Evolutionary conservation across 2,797 vertebrate genomes (phyloP).

Genomic region (Cottoperca gobio): DNA sequence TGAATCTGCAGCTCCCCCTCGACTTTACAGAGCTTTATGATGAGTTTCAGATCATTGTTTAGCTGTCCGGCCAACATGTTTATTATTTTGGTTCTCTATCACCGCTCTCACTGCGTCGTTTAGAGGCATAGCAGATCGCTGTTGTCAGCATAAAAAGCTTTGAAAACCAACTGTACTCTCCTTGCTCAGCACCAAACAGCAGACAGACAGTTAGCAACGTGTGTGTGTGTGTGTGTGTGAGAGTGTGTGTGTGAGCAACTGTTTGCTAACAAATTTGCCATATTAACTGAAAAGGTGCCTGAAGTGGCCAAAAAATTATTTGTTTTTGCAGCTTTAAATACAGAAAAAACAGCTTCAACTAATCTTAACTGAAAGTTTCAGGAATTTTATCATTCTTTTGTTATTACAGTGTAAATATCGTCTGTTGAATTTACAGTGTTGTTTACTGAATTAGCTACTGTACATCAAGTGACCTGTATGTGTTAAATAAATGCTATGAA

Average conservation of each 20-base stretch:
- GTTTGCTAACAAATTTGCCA: not conserved
- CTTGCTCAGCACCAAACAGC: not conserved
- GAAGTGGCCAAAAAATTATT: not conserved
- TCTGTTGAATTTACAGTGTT: not conserved
- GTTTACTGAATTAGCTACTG: not conserved
- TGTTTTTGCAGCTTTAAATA: not conserved
- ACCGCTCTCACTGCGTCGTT: not conserved
- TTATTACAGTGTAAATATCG: not conserved
- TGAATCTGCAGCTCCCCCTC: not conserved
- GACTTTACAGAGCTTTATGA: not conserved
- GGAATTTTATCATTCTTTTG: not conserved
- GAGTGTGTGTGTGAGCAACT: not conserved
- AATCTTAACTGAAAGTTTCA: not conserved
- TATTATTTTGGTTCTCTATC: not conserved
- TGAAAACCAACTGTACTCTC: not conserved
- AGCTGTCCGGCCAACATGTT: not conserved
- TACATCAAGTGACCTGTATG: not conserved
- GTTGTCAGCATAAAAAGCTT: not conserved
- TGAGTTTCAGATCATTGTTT: not conserved
- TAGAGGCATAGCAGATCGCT: not conserved
- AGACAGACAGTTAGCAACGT: not conserved
- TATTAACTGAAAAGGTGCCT: not conserved
- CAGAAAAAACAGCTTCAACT: conserved; percentile 27
- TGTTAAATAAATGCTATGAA: not conserved
- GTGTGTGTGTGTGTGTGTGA: too few species aligned